Percentiles rank a stretch among this genome's conserved stretches.
Evolutionary conservation across 2,113 vertebrate genomes (phyloP).

Genomic region (Rousettus leschenaultii): DNA sequence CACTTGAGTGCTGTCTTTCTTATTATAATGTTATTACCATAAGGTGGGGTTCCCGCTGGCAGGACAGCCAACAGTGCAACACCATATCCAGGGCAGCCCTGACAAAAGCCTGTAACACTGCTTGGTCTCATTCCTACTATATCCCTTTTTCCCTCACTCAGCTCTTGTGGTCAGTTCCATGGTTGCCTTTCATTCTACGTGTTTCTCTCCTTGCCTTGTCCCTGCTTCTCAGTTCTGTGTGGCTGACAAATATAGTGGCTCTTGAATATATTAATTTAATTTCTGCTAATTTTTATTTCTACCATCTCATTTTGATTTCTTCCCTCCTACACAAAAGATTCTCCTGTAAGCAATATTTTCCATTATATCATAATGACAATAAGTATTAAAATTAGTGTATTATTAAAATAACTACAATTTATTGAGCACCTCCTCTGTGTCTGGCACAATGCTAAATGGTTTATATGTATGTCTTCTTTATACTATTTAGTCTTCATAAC

Average conservation of each 20-base stretch:
- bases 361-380: neutral
- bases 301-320: neutral
- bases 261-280: neutral
- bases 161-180: neutral
- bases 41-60: neutral
- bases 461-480: neutral
- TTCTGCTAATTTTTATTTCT: neutral
- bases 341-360: neutral
- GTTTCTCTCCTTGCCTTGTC: neutral
- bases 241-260: neutral
- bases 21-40: neutral
- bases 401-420: neutral
- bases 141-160: accelerated
- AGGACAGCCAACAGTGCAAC: neutral
- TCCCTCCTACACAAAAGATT: neutral
- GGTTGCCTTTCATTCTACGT: neutral
- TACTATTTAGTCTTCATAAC: neutral
- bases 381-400: neutral
- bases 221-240: neutral
- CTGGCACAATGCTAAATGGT: neutral
- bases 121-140: neutral
- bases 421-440: neutral
- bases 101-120: neutral
- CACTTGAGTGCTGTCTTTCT: neutral
- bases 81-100: neutral